A percentile compares a stretch with the other conserved stretches of the same genome.
Evolutionary conservation across 2,113 vertebrate species (phyloP).

Genomic region (Melanerpes formicivorus): DNA sequence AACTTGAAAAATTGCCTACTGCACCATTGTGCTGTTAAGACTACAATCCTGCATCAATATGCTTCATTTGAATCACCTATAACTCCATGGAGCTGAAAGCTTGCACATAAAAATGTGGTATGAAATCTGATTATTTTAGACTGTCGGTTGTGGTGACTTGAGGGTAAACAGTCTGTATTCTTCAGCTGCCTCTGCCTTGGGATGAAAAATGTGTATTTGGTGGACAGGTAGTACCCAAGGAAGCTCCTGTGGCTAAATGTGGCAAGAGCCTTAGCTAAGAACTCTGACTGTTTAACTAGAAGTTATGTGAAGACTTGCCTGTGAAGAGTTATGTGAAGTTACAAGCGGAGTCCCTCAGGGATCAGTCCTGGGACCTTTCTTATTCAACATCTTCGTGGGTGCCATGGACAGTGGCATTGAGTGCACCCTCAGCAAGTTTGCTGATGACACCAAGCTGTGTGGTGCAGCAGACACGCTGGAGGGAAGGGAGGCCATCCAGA

Average conservation of each 20-base stretch:
- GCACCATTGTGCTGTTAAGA: not conserved
- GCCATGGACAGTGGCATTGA: too few relatives aligned
- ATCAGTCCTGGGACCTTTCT: too few relatives aligned
- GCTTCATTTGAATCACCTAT: not conserved
- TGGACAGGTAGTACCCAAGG: not conserved
- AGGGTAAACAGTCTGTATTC: not conserved
- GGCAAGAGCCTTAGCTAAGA: not conserved
- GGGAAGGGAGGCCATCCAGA: too few relatives aligned
- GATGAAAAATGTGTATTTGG: not conserved
- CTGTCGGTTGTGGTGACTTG: not conserved
- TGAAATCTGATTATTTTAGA: not conserved
- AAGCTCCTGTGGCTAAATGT: not conserved
- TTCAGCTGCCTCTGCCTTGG: not conserved
- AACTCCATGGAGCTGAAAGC: not conserved
- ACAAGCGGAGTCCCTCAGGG: too few relatives aligned
- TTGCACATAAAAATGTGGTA: not conserved
- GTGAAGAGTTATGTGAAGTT: not conserved
- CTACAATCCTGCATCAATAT: not conserved
- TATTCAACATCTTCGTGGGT: too few relatives aligned
- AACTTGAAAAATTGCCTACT: not conserved
- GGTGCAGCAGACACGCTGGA: too few relatives aligned
- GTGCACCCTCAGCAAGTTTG: too few relatives aligned
- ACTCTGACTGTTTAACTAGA: not conserved
- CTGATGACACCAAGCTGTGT: too few relatives aligned
- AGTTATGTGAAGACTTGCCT: not conserved